Evolutionary conservation across 2,113 vertebrate species (phyloP).

Genomic region (Nannobrachium achirus): DNA sequence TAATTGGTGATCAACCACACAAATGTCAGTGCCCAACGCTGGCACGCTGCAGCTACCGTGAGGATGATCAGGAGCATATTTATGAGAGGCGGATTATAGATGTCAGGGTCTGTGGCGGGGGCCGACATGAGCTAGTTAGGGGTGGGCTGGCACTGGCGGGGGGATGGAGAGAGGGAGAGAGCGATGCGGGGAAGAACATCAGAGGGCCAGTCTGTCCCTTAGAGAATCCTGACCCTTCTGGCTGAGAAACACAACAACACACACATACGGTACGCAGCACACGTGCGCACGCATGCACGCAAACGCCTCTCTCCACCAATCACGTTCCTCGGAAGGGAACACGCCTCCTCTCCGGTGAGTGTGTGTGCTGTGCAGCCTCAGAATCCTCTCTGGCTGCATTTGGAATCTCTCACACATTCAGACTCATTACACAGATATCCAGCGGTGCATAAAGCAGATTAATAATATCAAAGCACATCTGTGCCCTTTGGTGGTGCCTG

Average conservation of each 20-base stretch:
- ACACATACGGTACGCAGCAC: background rate
- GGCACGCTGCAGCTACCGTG: background rate
- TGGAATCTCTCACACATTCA: slow-evolving; percentile 34
- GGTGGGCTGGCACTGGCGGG: background rate
- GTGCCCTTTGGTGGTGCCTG: slow-evolving; percentile 50
- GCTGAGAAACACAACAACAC: no score
- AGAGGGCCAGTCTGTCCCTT: background rate
- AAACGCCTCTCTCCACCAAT: slow-evolving; percentile 32
- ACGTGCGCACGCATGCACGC: background rate
- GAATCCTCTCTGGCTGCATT: slow-evolving; percentile 7
- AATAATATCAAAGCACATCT: slow-evolving; percentile 67
- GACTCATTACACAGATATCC: slow-evolving; percentile 55
- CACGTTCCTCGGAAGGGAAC: slow-evolving; percentile 10
- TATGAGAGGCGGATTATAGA: slow-evolving; percentile 12
- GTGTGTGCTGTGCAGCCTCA: no score
- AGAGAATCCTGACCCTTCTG: slow-evolving; percentile 29
- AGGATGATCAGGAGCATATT: slow-evolving; percentile 10
- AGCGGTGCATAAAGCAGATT: slow-evolving; percentile 53
- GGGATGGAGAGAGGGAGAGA: background rate
- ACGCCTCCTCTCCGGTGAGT: slow-evolving; percentile 12
- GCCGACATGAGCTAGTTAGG: slow-evolving; percentile 26
- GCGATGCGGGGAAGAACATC: background rate
- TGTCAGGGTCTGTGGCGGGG: background rate
- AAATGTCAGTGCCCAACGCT: slow-evolving; percentile 14
- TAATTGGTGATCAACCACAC: slow-evolving; percentile 33